Evolutionary conservation across 2,113 vertebrate genomes (phyloP).

Genomic region (Danionella cerebrum): DNA sequence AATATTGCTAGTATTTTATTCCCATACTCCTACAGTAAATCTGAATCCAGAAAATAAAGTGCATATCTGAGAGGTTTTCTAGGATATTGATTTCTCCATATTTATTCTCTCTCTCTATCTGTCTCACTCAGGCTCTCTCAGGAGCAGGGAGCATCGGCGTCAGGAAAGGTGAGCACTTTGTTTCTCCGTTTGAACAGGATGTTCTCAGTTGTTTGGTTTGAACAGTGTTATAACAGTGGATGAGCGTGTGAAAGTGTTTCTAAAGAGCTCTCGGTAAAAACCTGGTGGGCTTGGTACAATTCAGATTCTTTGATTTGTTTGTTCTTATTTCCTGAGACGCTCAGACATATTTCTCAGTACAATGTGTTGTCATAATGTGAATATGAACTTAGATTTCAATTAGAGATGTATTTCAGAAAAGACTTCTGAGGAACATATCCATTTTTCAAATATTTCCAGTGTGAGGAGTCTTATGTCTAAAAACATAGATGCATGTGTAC

Average conservation of each 20-base stretch:
- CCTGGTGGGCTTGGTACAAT: neutral
- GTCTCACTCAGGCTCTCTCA: conserved; percentile 55
- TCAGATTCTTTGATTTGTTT: neutral
- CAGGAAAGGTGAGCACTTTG: conserved; percentile 61
- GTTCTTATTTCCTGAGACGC: too few species aligned
- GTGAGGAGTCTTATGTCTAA: too few species aligned
- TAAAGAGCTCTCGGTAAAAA: neutral
- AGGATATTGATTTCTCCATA: conserved; percentile 11
- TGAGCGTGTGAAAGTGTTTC: neutral
- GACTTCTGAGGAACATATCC: too few species aligned
- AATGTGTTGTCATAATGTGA: too few species aligned
- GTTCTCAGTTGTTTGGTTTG: neutral
- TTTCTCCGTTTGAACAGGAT: neutral
- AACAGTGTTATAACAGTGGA: neutral
- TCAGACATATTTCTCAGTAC: too few species aligned
- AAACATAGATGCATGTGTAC: too few species aligned
- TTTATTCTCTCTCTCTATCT: conserved; percentile 39
- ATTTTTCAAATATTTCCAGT: too few species aligned
- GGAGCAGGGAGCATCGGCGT: conserved; percentile 63
- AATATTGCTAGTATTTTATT: too few species aligned
- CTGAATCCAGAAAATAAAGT: too few species aligned
- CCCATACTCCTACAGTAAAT: too few species aligned
- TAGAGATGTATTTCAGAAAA: too few species aligned
- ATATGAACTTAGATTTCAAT: too few species aligned
- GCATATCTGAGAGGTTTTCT: neutral